Evolutionary conservation across 2,888 invertebrate species (phyloP).

Genomic region (Caenorhabditis panamensis): DNA sequence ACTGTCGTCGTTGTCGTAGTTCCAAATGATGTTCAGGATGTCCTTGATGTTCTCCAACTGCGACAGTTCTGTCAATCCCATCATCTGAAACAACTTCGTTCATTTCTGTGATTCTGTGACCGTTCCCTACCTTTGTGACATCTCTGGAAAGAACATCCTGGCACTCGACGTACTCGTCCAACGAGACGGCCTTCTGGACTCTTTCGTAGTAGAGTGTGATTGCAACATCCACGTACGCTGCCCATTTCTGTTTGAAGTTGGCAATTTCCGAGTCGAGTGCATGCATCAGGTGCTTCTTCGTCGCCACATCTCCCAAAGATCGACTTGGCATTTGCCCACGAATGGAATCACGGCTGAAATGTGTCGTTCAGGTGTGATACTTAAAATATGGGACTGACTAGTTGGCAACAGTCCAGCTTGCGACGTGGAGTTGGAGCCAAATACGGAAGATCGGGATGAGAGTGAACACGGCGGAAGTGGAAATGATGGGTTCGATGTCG

Average conservation of each 20-base stretch:
- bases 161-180: slow-evolving; percentile 59
- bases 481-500: slow-evolving; percentile 57
- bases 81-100: slow-evolving; percentile 35
- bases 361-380: background rate
- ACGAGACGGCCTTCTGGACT: slow-evolving; percentile 47
- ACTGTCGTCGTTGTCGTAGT: slow-evolving; percentile 34
- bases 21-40: slow-evolving; percentile 53
- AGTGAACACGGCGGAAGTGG: slow-evolving; percentile 38
- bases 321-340: slow-evolving; percentile 56
- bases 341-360: slow-evolving; percentile 48
- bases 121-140: slow-evolving; percentile 24
- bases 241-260: slow-evolving; percentile 49
- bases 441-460: slow-evolving; percentile 51
- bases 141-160: slow-evolving; percentile 42
- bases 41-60: slow-evolving; percentile 54
- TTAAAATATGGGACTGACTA: slow-evolving; percentile 21
- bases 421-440: slow-evolving; percentile 55
- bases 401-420: slow-evolving; percentile 48
- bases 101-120: background rate
- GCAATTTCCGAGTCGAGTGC: slow-evolving; percentile 49
- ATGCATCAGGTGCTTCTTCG: slow-evolving; percentile 44
- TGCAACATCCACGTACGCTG: slow-evolving; percentile 38
- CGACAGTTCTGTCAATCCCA: slow-evolving; percentile 53
- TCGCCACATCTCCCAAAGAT: slow-evolving; percentile 18
- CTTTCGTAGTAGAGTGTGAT: slow-evolving; percentile 41